Base-by-base conservation (phyloP, 2,888 invertebrate genomes). In the Metalampra italica region DNA sequence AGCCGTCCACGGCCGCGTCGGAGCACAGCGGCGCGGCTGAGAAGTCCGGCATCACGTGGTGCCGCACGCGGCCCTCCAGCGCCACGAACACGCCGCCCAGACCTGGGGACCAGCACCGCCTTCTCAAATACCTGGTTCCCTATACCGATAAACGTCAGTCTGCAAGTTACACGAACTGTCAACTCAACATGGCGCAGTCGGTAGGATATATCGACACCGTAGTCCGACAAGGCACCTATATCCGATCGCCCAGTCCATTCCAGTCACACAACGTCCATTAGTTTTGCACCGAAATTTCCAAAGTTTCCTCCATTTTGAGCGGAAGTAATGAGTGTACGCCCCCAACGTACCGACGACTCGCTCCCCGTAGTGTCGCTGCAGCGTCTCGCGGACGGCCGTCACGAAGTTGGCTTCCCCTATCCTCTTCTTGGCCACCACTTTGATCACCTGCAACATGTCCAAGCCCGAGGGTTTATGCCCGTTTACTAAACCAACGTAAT, bases 41-140 rank as follows among this genome's bases (percentile, higher is more conserved):
- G 85, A 98, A 99, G 75, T 97, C 97, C 36, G 96, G 95, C 99
- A 99, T 99, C 56, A 99, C 94, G 86, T 99, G 99, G 75, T 96
- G 94, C 75, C 95, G 95, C 0, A 93, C 96, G 73, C 92, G 92
- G 1, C 98, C 98, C 57, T 92, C 91, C 63, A 93, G 94, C 46
- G 99, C 82, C 46, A 97, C 68, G 82, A 99, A 98, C 39, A 94
- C 91, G 48, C 99, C 99, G 50, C 98, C 98, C 50, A 99, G 76
- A 48, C 96, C 97, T 94, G 69, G 45, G 5, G 11, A 7, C 3
- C 22, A 22, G n/a, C n/a, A n/a, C n/a, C n/a, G n/a, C n/a, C n/a
- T n/a, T n/a, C n/a, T n/a, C n/a, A n/a, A n/a, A n/a, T n/a, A n/a
- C n/a, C n/a, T n/a, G n/a, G n/a, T n/a, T n/a, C n/a, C n/a, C n/a